Evolutionary conservation across 2,888 invertebrate genomes (phyloP), one percentile per base, ranked within the genome.

Genomic region (Ormyrus rosae): DNA sequence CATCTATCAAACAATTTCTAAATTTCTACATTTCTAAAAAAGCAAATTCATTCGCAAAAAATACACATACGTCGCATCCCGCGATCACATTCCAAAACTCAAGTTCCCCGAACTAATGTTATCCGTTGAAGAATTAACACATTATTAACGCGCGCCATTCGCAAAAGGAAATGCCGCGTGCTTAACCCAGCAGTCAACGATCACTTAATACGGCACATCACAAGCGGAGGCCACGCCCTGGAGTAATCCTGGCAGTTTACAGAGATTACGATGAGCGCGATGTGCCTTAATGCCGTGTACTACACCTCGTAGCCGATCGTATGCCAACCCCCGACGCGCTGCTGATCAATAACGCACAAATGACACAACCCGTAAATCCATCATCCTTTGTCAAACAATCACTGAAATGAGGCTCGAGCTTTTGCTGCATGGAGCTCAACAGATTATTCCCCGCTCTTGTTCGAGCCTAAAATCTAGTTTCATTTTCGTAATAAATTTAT

Each of bases 181-280:
- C 69, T 34, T 34, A 34, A 6, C 56, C 46, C 34, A 68, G 0
- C 13, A 51, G 51, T 34, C 34, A 34, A 34, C 50, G 67, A 73
- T 73, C 56, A 63, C 64, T 55, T 56, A 51, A 19, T 48, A 19
- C 64, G 53, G 63, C n/a, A 61, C 63, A 46, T 68, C 7, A 34
- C 34, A 4, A 4, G 34, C 34, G 34, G 34, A 70, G 70, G 19
- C 51, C 58, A 50, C 55, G 50, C 46, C 50, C 55, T 13, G 4
- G 45, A 56, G 6, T 74, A 74, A 74, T 74, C 74, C 76, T n/a
- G 69, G 56, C 48, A 81, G 76, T 81, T 81, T 81, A 76, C 76
- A 56, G 80, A 81, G 80, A 81, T 81, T 81, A 81, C 77, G 50
- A 76, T 55, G 77, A 77, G 72, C 73, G 69, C 46, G 58, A 68